A percentile compares a stretch with the other conserved stretches of the same genome.
phyloP scores from a whole-genome alignment of 1,140 invertebrate genomes.

The Tachypleus tridentatus region DNA sequence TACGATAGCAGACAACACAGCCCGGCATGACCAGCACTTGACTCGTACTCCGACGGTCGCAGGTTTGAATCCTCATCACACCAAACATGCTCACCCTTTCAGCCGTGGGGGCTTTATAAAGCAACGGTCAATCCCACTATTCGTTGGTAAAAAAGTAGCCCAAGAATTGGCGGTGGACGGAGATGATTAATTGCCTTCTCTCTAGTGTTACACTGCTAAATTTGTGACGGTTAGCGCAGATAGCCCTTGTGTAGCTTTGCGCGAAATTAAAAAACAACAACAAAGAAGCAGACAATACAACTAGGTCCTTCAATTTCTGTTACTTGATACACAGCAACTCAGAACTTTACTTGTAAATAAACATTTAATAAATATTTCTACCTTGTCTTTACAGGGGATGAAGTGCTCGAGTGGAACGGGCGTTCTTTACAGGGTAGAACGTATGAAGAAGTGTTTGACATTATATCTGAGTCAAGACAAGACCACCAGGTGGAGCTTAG shows the following conservation, averaged over 20 bases:
- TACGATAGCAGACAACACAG: no score
- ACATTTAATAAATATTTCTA: slow-evolving; percentile 7
- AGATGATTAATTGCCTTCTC: no score
- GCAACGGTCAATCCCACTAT: no score
- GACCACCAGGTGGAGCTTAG: slow-evolving; percentile 91
- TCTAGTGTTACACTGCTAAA: neutral
- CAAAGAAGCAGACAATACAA: neutral
- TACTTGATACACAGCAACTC: neutral
- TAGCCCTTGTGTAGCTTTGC: neutral
- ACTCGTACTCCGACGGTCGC: no score
- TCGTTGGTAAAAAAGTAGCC: no score
- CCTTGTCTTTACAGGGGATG: slow-evolving; percentile 61
- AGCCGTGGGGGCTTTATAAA: no score
- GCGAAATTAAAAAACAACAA: neutral
- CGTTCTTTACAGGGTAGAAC: slow-evolving; percentile 71
- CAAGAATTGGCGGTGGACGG: no score
- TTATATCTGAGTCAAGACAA: slow-evolving; percentile 85
- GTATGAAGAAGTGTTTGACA: slow-evolving; percentile 85
- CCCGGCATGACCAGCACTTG: no score
- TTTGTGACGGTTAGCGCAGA: neutral
- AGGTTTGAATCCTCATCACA: no score
- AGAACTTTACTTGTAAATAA: neutral
- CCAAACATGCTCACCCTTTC: no score
- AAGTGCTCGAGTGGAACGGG: slow-evolving; percentile 97
- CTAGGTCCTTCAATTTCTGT: neutral